Evolutionary conservation across 2,888 invertebrate species (phyloP), one percentile per base, ranked within the genome.

Genomic region (Drosophila neonasuta): DNA sequence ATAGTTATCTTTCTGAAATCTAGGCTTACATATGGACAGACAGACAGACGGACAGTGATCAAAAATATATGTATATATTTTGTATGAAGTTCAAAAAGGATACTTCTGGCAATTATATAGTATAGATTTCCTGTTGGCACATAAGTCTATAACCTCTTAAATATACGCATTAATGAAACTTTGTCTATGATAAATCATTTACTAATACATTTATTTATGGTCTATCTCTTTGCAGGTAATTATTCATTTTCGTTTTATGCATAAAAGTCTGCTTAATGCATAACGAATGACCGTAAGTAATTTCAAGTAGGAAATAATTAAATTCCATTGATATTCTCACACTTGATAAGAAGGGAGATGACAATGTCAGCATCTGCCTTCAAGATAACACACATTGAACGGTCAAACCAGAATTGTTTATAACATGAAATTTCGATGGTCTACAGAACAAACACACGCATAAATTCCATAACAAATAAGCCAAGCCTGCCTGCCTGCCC

Each of bases 261-360:
- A 24, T 24, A 24, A 24, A 24, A 24, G 24, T 24, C 24, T 24
- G 24, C 24, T 24, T 24, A 24, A 30, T 51, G 55, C n/a, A 77
- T 79, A 79, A 80, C 70, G 77, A 69, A 80, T 70, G 64, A 59
- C 80, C 80, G 90, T 90, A 84, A 90, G 90, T 90, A 89, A 74
- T 76, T 67, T 63, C 64, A 62, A 55, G 65, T 61, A 44, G 36
- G 54, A 68, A 50, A 62, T 66, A 51, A 69, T 71, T 58, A 45
- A 68, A 68, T 77, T 66, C 63, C 39, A 63, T 15, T 34, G 49
- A 42, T 36, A 17, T 57, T 64, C 59, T 48, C 76, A 64, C 68
- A 72, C 58, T n/a, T 50, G 8, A 17, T 1, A 9, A n/a, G 15
- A 9, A n/a, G 15, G 13, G 15, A 44, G 29, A 55, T 55, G 15